Evolutionary conservation across 2,113 vertebrate species (phyloP).

Genomic region (Cinclus mexicanus): DNA sequence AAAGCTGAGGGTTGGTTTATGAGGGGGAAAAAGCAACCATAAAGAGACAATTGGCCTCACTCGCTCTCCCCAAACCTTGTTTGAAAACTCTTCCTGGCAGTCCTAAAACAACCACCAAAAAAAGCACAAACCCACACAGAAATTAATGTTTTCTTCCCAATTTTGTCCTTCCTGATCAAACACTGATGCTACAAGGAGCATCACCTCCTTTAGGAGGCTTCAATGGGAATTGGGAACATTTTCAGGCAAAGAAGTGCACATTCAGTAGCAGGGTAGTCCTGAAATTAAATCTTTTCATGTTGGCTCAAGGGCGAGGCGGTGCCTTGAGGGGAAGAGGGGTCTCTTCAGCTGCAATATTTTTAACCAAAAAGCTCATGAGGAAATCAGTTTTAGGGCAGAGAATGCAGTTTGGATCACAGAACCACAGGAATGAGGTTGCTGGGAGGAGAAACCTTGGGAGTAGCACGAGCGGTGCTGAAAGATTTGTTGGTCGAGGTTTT

Average conservation of each 20-base stretch:
- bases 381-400: neutral
- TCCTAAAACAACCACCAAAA: neutral
- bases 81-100: neutral
- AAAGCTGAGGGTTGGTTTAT: constrained; percentile 38
- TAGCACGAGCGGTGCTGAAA: neutral
- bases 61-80: neutral
- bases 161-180: neutral
- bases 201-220: neutral
- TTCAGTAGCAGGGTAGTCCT: accelerated
- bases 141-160: neutral
- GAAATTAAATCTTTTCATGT: neutral
- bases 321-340: accelerated
- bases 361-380: accelerated
- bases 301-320: neutral
- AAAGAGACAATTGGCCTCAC: neutral
- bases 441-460: neutral
- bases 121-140: neutral
- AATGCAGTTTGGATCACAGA: neutral
- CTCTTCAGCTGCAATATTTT: neutral
- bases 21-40: neutral
- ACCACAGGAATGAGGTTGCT: neutral
- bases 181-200: neutral
- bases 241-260: neutral
- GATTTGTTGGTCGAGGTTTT: neutral
- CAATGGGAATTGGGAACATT: neutral